A percentile compares a stretch with the other conserved stretches of the same genome.
phyloP scores from a whole-genome alignment of 2,113 vertebrate species.

The Nannospalax galili region DNA sequence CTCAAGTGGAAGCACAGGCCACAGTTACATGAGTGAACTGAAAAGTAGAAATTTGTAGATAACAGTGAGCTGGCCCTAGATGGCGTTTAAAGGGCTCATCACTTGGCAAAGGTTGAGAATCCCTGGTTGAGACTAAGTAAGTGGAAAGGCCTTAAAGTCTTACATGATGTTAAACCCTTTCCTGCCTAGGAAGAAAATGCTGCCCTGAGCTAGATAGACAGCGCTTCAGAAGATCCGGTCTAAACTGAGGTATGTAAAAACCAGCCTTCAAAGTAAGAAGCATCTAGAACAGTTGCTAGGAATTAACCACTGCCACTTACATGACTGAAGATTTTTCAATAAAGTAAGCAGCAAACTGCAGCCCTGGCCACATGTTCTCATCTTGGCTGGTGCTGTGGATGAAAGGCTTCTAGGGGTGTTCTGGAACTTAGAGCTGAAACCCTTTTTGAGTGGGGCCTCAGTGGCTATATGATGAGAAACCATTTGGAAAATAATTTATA shows the following conservation, averaged over 20 bases:
- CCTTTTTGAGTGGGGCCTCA: background rate
- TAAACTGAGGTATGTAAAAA: slow-evolving; percentile 73
- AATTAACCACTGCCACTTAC: too few relatives aligned
- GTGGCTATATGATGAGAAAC: background rate
- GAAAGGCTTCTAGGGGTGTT: background rate
- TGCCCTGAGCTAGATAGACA: slow-evolving; percentile 65
- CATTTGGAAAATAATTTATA: background rate
- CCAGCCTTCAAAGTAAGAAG: background rate
- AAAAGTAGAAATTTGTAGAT: background rate
- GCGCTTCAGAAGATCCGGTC: slow-evolving; percentile 58
- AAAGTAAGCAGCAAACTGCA: background rate
- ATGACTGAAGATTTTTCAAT: background rate
- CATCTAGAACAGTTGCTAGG: background rate
- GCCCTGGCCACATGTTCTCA: background rate
- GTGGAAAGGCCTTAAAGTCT: slow-evolving; percentile 52
- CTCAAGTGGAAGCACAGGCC: background rate
- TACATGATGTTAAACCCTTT: slow-evolving; percentile 72
- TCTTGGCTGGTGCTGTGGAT: background rate
- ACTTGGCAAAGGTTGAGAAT: slow-evolving; percentile 74
- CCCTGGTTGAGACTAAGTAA: slow-evolving; percentile 65
- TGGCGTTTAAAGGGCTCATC: background rate
- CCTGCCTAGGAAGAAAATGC: slow-evolving; percentile 77
- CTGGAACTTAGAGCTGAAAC: background rate
- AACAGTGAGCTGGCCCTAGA: background rate
- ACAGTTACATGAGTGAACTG: background rate